These are phyloP conservation scores for Drosophila bocqueti DNA, from an alignment of 1,140 invertebrate genomes.

Conservation along the genomic window DNA sequence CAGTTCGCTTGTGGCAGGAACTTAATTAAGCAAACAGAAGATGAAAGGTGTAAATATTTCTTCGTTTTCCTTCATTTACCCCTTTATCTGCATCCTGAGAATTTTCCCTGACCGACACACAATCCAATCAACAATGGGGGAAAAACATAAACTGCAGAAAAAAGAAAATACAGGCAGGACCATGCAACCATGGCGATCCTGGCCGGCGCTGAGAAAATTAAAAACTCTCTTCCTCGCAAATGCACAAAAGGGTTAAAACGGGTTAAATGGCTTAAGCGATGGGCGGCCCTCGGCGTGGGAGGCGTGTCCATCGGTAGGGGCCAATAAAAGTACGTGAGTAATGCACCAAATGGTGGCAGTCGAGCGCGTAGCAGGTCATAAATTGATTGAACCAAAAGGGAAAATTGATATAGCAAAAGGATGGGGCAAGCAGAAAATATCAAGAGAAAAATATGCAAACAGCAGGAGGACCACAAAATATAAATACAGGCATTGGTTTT, in stretches of 20 bases:
- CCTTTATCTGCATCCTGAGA: conserved; percentile 3
- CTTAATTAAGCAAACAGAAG: conserved; percentile 34
- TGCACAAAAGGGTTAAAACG: conserved; percentile 67
- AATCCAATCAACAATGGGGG: conserved; percentile 16
- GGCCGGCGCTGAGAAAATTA: conserved; percentile 64
- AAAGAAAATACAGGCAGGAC: conserved; percentile 14
- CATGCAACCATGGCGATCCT: conserved; percentile 29
- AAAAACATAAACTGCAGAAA: neutral
- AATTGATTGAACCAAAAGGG: conserved; percentile 66
- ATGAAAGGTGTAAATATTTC: conserved; percentile 15
- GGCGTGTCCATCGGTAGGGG: conserved; percentile 59
- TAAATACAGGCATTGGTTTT: neutral
- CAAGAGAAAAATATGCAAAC: conserved; percentile 6
- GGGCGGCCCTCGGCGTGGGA: conserved; percentile 4
- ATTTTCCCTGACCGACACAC: conserved; percentile 20
- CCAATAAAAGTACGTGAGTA: conserved; percentile 78
- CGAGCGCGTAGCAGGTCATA: conserved; percentile 53
- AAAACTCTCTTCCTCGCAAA: conserved; percentile 54
- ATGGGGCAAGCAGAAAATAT: conserved; percentile 5
- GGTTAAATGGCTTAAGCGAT: conserved; percentile 69
- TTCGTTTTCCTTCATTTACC: conserved; percentile 10
- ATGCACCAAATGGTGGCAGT: conserved; percentile 52
- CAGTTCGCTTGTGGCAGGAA: conserved; percentile 16
- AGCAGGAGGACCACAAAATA: neutral
- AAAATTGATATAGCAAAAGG: conserved; percentile 54